Conservation (phyloP, 2,888 invertebrate species). For the Labia minor region DNA sequence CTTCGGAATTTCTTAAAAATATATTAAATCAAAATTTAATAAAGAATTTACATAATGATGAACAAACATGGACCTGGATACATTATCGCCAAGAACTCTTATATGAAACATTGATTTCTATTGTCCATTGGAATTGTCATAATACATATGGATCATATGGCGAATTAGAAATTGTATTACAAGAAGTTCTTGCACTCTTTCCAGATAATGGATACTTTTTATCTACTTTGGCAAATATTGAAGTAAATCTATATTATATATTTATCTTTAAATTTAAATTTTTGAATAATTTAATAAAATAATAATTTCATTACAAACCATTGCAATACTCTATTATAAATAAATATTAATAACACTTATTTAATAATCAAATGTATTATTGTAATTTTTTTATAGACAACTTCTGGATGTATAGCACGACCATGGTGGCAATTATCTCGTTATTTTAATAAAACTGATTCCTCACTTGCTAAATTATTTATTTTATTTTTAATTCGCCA, state of each 20-base stretch:
- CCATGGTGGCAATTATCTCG: conserved; percentile 45
- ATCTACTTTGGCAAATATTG: conserved; percentile 40
- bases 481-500: conserved; percentile 38
- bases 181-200: conserved; percentile 38
- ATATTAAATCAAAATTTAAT: conserved; percentile 27
- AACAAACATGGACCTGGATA: neutral
- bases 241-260: conserved; percentile 32
- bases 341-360: too few species aligned
- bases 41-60: neutral
- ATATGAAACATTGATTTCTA: conserved; percentile 37
- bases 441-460: conserved; percentile 37
- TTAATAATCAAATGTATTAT: too few species aligned
- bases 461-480: conserved; percentile 40
- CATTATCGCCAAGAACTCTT: conserved; percentile 36
- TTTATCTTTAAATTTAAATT: neutral
- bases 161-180: conserved; percentile 37
- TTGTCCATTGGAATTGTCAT: conserved; percentile 32
- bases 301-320: too few species aligned
- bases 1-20: conserved; percentile 34
- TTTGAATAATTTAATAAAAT: too few species aligned
- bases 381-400: conserved; percentile 32
- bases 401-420: conserved; percentile 35
- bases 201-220: conserved; percentile 50
- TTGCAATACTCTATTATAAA: too few species aligned
- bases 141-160: conserved; percentile 33